These are phyloP conservation scores for Mystacornis crossleyi DNA, from an alignment of 2,113 vertebrate genomes.

Conservation along the genomic window DNA sequence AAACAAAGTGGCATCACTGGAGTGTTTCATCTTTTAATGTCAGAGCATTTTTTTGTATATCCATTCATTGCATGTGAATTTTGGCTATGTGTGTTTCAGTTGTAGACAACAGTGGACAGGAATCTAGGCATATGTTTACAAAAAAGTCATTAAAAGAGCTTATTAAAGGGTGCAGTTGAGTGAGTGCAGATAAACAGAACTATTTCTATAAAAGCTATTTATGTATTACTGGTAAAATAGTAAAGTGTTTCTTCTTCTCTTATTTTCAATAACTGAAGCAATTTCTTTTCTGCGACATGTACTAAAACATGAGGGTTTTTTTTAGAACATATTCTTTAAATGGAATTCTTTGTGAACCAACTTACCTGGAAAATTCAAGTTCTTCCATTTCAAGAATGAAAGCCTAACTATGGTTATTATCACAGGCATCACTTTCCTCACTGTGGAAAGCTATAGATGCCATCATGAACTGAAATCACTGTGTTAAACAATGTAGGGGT, in stretches of 20 bases:
- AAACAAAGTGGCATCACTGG: background rate
- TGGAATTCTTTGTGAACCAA: background rate
- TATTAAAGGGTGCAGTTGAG: background rate
- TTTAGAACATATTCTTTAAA: background rate
- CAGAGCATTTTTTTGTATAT: background rate
- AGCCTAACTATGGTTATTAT: background rate
- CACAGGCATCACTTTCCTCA: background rate
- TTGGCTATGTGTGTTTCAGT: background rate
- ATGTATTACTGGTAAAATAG: background rate
- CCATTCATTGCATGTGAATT: background rate
- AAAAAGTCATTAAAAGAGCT: background rate
- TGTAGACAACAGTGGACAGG: background rate
- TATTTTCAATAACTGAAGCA: background rate
- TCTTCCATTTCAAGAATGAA: background rate
- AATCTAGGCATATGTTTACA: background rate
- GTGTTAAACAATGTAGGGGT: background rate
- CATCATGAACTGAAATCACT: background rate
- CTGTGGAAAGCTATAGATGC: background rate
- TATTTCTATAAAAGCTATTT: background rate
- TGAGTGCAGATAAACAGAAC: background rate
- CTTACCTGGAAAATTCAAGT: background rate
- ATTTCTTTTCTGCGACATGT: background rate
- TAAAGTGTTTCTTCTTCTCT: background rate
- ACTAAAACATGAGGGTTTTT: background rate
- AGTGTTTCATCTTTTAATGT: background rate